Conservation (phyloP, 2,888 invertebrate species). For the Synanthedon myopaeformis region DNA sequence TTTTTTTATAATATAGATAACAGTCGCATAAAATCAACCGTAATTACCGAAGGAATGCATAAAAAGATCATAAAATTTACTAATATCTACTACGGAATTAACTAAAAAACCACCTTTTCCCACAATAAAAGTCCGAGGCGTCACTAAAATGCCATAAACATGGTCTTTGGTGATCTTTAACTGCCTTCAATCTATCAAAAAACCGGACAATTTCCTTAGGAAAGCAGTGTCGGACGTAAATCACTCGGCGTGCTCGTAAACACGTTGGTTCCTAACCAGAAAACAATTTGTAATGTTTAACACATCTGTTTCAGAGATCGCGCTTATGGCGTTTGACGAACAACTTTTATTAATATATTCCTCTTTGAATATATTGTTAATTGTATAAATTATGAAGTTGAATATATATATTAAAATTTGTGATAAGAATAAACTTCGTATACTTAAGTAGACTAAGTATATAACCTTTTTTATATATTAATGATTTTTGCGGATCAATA, state of each 20-base stretch:
- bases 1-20: not conserved
- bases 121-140: conserved; percentile 14
- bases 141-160: conserved; percentile 17
- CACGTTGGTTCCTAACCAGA: conserved; percentile 5
- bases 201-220: conserved; percentile 6
- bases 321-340: not conserved
- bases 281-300: conserved; percentile 7
- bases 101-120: conserved; percentile 9
- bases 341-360: not conserved
- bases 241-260: conserved; percentile 7
- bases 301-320: conserved; percentile 1
- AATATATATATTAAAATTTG: no score
- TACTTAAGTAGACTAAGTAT: no score
- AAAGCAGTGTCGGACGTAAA: conserved; percentile 4
- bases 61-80: conserved; percentile 10
- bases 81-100: conserved; percentile 1
- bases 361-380: not conserved
- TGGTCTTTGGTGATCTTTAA: conserved; percentile 11
- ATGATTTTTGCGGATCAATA: no score
- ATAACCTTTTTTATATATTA: no score
- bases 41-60: conserved; percentile 11
- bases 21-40: not conserved
- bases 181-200: conserved; percentile 16
- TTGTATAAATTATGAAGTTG: no score
- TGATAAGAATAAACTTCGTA: no score